These are phyloP conservation scores for Eulithis testata DNA, from an alignment of 2,888 invertebrate genomes.

Conservation along the genomic window DNA sequence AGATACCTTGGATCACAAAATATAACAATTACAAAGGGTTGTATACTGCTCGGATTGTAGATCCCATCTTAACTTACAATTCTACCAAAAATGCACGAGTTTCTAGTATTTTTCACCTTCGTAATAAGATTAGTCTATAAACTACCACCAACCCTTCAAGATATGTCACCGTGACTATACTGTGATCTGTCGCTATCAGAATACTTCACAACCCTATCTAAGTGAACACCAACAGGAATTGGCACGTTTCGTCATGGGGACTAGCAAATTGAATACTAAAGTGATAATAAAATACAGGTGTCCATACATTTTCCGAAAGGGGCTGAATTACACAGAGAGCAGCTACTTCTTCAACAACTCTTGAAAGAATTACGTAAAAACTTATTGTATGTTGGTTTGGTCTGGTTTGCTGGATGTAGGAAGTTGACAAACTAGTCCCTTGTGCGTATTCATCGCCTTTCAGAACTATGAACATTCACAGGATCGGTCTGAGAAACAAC, in stretches of 20 bases:
- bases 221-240: conserved; percentile 23
- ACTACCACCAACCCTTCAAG: conserved; percentile 60
- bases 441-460: too few species aligned
- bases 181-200: conserved; percentile 49
- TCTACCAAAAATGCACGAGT: conserved; percentile 34
- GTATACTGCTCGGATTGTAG: conserved; percentile 27
- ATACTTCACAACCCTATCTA: conserved; percentile 67
- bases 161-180: conserved; percentile 67
- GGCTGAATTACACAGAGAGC: background rate
- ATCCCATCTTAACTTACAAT: conserved; percentile 25
- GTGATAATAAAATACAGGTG: conserved; percentile 3
- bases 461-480: too few species aligned
- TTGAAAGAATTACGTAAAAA: too few species aligned
- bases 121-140: conserved; percentile 46
- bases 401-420: too few species aligned
- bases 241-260: conserved; percentile 30
- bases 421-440: too few species aligned
- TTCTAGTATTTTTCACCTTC: conserved; percentile 29
- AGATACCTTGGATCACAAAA: conserved; percentile 39
- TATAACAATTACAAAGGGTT: conserved; percentile 35
- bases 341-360: too few species aligned
- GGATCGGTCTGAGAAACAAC: too few species aligned
- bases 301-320: conserved; percentile 8
- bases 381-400: too few species aligned
- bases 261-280: conserved; percentile 11